Evolutionary conservation across 2,113 vertebrate species (phyloP), one percentile per base, ranked within the genome.

Genomic region (Protomyctophum bolini): DNA sequence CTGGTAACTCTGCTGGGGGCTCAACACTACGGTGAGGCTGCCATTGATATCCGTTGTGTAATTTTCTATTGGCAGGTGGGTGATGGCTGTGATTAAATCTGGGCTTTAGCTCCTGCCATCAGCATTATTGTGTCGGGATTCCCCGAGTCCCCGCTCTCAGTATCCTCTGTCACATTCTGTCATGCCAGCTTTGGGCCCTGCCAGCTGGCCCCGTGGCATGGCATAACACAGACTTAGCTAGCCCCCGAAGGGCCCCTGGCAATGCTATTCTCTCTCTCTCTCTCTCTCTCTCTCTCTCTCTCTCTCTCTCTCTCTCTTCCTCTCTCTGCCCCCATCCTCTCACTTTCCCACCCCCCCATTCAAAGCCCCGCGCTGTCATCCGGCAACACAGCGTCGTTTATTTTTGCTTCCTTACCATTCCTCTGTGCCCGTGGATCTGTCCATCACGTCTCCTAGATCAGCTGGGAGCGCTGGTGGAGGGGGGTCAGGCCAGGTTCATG

Each of bases 131-230:
- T 91, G 90, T 73, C 82, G 88, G 91, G 92, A 93, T 93, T 92
- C 91, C 91, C 89, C 73, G 64, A 81, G 88, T 91, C 91, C 90
- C 90, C 63, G 73, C 78, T 77, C 90, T 87, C 64, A 76, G 76
- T 79, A 92, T 94, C 88, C 80, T 88, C 89, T 92, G 92, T 91
- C 91, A 91, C 91, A 91, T 91, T 91, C 89, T 92, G 90, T 88
- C 88, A 88, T 91, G 91, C 91, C 91, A 91, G 86, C 86, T 88
- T 81, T 80, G 78, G 77, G 63, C 83, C 82, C 83, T 88, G 90
- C 89, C 92, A 92, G 92, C 89, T 92, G 91, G 87, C 84, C 82
- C 76, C 10, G 62, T 80, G 78, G 83, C 82, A 87, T 64, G 78
- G 83, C 86, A 86, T 80, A 87, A 82, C 85, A 79, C 80, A 79